Conservation (phyloP, 2,888 invertebrate species). For the Cabera pusaria region DNA sequence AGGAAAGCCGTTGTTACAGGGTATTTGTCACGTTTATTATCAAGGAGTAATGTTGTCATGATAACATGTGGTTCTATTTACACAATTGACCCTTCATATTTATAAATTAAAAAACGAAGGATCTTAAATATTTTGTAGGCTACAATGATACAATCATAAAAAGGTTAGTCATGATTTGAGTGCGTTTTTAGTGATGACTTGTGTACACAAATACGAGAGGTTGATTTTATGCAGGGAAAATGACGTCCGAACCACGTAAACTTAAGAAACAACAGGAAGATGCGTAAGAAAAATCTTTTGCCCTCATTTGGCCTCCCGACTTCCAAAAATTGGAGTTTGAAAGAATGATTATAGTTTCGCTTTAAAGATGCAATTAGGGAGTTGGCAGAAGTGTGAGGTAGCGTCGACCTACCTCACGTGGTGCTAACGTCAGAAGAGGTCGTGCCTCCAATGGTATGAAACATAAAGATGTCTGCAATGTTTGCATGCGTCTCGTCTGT, state of each 20-base stretch:
- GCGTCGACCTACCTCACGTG: constrained; percentile 61
- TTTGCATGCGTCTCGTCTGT: constrained; percentile 13
- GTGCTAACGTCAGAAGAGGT: constrained; percentile 42
- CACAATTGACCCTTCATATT: too few species aligned
- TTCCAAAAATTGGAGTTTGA: constrained; percentile 23
- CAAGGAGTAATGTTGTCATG: too few species aligned
- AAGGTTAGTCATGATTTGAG: constrained; percentile 8
- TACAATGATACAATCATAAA: too few species aligned
- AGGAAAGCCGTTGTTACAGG: too few species aligned
- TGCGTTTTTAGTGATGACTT: constrained; percentile 12
- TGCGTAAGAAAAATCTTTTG: constrained; percentile 1
- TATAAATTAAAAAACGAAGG: too few species aligned
- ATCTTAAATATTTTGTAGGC: background rate
- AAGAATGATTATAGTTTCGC: constrained; percentile 28
- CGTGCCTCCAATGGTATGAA: constrained; percentile 35
- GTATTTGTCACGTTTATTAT: too few species aligned
- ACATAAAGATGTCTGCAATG: constrained; percentile 8
- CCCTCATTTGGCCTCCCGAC: constrained; percentile 8
- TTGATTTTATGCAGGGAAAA: too few species aligned
- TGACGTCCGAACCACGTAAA: too few species aligned
- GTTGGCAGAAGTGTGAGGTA: constrained; percentile 47
- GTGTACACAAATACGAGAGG: too few species aligned
- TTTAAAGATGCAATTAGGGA: constrained; percentile 37
- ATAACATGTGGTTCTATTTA: too few species aligned
- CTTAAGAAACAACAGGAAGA: too few species aligned